Evolutionary conservation across 2,888 invertebrate genomes (phyloP).

Genomic region (Drosophila rubida): DNA sequence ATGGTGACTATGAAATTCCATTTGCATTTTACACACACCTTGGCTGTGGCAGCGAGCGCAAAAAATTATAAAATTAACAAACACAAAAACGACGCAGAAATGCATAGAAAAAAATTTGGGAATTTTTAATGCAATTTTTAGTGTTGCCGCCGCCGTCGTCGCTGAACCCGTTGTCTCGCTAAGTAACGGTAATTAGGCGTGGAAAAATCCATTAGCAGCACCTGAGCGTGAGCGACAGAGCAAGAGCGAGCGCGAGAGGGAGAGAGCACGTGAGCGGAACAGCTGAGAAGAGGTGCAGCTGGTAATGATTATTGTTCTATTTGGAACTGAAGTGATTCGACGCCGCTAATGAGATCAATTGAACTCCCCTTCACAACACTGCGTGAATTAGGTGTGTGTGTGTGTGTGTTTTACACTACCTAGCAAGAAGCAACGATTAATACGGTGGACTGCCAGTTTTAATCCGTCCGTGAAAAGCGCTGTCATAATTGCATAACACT

Average conservation of each 20-base stretch:
- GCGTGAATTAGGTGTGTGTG: neutral
- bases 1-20: constrained; percentile 81
- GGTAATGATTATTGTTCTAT: too few species aligned
- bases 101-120: constrained; percentile 39
- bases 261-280: too few species aligned
- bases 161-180: constrained; percentile 33
- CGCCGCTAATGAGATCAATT: neutral
- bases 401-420: neutral
- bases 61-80: constrained; percentile 56
- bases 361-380: neutral
- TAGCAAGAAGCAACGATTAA: constrained; percentile 46
- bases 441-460: constrained; percentile 27
- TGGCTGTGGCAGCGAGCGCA: constrained; percentile 6
- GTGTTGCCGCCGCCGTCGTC: constrained; percentile 37
- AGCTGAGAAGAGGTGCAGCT: too few species aligned
- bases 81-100: neutral
- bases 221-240: too few species aligned
- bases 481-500: constrained; percentile 71
- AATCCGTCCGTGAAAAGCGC: constrained; percentile 51
- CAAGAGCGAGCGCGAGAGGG: too few species aligned
- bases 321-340: too few species aligned
- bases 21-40: constrained; percentile 68
- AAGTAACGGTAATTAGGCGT: constrained; percentile 79
- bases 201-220: constrained; percentile 75
- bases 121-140: constrained; percentile 73